Base-by-base conservation (phyloP, 2,797 vertebrate species). In the Acanthiza pusilla region DNA sequence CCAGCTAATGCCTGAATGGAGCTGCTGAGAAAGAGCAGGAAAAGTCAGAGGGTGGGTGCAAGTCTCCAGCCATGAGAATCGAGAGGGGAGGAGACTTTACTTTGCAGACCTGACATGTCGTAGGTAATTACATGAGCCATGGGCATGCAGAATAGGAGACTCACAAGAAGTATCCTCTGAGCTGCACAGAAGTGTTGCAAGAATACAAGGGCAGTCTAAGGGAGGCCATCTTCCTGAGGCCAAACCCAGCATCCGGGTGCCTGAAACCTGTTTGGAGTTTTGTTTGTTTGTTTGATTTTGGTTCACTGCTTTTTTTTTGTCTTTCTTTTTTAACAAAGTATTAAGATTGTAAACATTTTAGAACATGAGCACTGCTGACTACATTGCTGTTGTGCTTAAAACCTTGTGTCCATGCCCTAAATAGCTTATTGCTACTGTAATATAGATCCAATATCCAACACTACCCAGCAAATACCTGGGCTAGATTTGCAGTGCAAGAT, bases 41-140 rank as follows among this genome's bases (percentile, higher is more conserved):
- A 13, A 18, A 61, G 32, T 54, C 54, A 72, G 36, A 42, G 19
- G 7, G 12, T 47, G 21, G 27, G 7, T 75, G 8, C 9, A 43
- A 67, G 30, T 61, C n/a, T 89, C 32, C 54, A 83, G 48, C n/a
- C 54, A 30, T 5, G 20, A 85, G 48, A 76, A 72, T 10, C 29
- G 0, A 43, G 43, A 81, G 10, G 29, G 15, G 55, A 74, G 12
- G 22, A 13, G 51, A 54, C 29, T 14, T 76, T 27, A 26, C 11
- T 75, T 13, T 40, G 42, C 29, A 66, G 36, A 66, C 8, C 18
- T 0, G 0, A 4, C 13, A 47, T 7, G 38, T 13, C 38, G 11
- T 38, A 50, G 9, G 38, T 82, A 40, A 55, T 45, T 42, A 42
- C 21, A 34, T 5, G 20, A 38, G 45, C 7, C 3, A 5, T 9